Evolutionary conservation across 2,797 vertebrate species (phyloP), one percentile per base, ranked within the genome.

Genomic region (Pangasius djambal): DNA sequence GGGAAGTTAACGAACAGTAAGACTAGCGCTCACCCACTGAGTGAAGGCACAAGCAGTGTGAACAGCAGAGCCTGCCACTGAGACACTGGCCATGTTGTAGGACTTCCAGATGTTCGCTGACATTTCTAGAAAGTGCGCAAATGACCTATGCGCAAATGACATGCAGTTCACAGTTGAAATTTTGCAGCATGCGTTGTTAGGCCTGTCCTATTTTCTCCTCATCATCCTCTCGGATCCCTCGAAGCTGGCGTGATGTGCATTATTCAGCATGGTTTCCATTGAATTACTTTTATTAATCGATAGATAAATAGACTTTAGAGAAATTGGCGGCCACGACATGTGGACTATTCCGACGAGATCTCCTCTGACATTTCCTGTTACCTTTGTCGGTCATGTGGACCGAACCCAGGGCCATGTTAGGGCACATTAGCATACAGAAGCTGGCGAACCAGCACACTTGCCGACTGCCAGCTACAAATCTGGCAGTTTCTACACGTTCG

Each of bases 361-460:
- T 77, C 90, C 92, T 89, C 91, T 97, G 96, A 95, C 96, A 96
- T 97, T 96, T 96, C 94, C 87, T 37, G 75, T 94, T 91, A 34
- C 9, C n/a, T n/a, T 67, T 15, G 15, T 20, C 1, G 20, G 40
- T 25, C 81, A n/a, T 2, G 59, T 55, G 83, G 63, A 52, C 88
- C 94, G 84, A 67, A 15, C 86, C 94, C 93, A 91, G 89, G 94
- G 44, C 95, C 85, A 92, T 96, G 95, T 96, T 94, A 96, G 97
- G 97, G 97, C 96, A 96, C 95, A 97, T 97, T 96, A 97, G 94
- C 97, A 97, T 94, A 97, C 94, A 94, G 95, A 95, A 95, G 95
- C 94, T 31, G 13, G 44, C 2, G 10, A 83, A 83, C 37, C 59
- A 16, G 59, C 37, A n/a, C 37, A 65, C 22, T 6, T n/a, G 0